Percentiles rank a stretch among this genome's conserved stretches.
Conservation (phyloP, 2,888 invertebrate genomes). For the Drosophila quinaria region DNA sequence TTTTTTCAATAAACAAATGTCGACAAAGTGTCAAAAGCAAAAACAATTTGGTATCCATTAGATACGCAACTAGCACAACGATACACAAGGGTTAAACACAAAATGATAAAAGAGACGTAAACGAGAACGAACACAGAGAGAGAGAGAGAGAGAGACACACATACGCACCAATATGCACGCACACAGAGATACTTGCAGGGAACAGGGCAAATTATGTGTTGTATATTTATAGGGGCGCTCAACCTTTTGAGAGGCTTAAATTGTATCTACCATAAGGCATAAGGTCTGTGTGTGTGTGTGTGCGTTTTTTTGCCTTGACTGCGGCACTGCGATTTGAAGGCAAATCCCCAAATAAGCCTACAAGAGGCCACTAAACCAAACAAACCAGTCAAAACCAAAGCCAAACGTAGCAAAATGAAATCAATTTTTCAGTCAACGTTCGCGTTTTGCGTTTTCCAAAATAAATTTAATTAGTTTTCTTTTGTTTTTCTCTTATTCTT, state of each 20-base stretch:
- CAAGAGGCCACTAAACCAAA: conserved; percentile 64
- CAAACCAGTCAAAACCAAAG: conserved; percentile 30
- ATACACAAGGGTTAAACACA: conserved; percentile 50
- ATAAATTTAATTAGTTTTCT: conserved; percentile 70
- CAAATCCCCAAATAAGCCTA: conserved; percentile 76
- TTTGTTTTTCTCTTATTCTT: not conserved
- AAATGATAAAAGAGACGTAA: not conserved
- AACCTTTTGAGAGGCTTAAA: conserved; percentile 75
- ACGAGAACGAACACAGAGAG: not conserved
- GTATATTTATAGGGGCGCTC: conserved; percentile 74
- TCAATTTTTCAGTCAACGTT: conserved; percentile 49
- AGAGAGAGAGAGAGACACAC: conserved; percentile 27
- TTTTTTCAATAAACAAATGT: conserved; percentile 20
- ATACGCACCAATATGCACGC: conserved; percentile 22
- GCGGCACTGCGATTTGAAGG: conserved; percentile 69
- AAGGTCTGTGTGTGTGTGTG: conserved; percentile 21
- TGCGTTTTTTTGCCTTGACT: conserved; percentile 47
- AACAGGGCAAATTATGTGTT: conserved; percentile 59
- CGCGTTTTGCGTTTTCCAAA: conserved; percentile 48
- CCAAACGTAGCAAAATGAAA: conserved; percentile 52
- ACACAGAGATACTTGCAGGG: conserved; percentile 19
- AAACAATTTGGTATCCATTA: conserved; percentile 72
- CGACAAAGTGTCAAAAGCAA: conserved; percentile 35
- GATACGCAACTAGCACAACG: conserved; percentile 73
- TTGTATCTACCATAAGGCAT: conserved; percentile 65